These are phyloP conservation scores for Carduelis carduelis DNA, from an alignment of 2,797 vertebrate genomes.

Conservation along the genomic window DNA sequence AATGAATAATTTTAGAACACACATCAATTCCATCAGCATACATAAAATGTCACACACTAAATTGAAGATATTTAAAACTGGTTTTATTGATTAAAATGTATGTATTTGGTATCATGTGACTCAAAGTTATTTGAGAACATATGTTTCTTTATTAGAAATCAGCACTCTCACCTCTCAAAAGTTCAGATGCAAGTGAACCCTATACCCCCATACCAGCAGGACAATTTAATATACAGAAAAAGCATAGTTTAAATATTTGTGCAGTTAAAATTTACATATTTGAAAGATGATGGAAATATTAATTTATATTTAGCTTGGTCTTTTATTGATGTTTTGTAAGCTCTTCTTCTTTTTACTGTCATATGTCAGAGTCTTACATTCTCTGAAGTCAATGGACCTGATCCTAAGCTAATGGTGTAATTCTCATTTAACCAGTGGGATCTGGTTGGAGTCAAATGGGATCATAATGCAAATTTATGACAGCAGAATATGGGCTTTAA, in stretches of 20 bases:
- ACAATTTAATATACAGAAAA: background rate
- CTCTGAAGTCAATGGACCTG: background rate
- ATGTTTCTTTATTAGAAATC: constrained; percentile 15
- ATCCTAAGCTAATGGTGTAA: background rate
- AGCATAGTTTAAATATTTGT: background rate
- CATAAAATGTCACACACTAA: background rate
- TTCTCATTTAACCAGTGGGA: background rate
- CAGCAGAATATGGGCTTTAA: background rate
- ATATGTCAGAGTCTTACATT: background rate
- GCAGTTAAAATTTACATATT: background rate
- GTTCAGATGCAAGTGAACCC: background rate
- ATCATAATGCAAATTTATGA: background rate
- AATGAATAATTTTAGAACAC: background rate
- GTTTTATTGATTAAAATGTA: background rate
- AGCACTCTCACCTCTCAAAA: background rate
- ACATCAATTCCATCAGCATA: background rate
- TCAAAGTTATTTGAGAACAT: constrained; percentile 31
- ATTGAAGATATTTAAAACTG: background rate
- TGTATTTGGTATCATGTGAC: background rate
- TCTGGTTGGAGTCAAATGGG: background rate
- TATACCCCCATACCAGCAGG: background rate
- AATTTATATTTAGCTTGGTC: background rate
- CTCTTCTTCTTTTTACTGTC: background rate
- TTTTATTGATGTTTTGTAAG: background rate
- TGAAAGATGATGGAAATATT: background rate